Evolutionary conservation across 2,797 vertebrate species (phyloP).

Genomic region (Clamator glandarius): DNA sequence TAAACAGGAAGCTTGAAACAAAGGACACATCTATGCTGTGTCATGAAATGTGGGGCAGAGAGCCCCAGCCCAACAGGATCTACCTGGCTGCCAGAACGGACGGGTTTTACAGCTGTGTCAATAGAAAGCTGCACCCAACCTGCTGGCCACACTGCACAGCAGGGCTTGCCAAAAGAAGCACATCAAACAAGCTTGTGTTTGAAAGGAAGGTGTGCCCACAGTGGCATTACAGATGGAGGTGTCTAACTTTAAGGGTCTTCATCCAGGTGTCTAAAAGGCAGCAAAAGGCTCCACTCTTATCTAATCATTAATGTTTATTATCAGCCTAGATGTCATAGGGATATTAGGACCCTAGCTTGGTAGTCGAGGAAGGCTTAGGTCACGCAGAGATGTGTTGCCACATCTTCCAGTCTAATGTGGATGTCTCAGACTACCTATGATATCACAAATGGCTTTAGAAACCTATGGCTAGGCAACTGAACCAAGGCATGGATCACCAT

Average conservation of each 20-base stretch:
- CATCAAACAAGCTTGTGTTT: background rate
- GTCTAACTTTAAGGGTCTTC: background rate
- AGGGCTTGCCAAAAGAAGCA: constrained; percentile 5
- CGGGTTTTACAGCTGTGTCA: constrained; percentile 30
- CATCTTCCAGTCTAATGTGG: background rate
- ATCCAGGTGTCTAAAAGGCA: background rate
- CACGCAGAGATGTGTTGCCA: background rate
- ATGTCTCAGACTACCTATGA: background rate
- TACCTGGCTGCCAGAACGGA: background rate
- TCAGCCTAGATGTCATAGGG: background rate
- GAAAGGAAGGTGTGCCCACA: background rate
- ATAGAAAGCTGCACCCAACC: constrained; percentile 35
- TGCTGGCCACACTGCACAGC: background rate
- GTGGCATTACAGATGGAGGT: rapidly evolving
- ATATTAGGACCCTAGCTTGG: background rate
- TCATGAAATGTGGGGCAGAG: background rate
- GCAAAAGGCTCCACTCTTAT: background rate
- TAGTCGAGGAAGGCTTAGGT: background rate
- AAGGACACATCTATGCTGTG: background rate
- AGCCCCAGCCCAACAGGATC: background rate
- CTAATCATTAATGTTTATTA: background rate
- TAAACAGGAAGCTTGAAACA: constrained; percentile 11
- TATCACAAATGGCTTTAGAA: background rate
- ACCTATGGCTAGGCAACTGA: background rate
- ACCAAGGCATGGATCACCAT: background rate